Evolutionary conservation across 2,797 vertebrate species (phyloP), one percentile per base, ranked within the genome.

Genomic region (Chelidonichthys spinosus): DNA sequence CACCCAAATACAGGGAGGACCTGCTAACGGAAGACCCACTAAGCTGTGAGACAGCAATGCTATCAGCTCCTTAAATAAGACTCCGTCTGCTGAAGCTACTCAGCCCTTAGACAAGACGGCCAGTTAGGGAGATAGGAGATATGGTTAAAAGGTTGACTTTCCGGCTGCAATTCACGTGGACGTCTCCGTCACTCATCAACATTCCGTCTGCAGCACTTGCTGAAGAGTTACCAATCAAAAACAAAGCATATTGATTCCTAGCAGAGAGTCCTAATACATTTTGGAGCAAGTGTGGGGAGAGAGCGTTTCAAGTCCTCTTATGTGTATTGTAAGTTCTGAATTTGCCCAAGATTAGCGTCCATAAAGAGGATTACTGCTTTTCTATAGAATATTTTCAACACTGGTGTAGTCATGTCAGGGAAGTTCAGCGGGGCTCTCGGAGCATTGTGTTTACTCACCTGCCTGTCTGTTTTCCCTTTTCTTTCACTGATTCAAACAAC

Each of bases 381-480:
- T 82, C 74, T 81, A 72, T 83, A 79, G 82, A 85, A 89, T 88
- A 88, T 92, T 93, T 92, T 91, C 86, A 90, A 86, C 88, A 80
- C 83, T 44, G 74, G 60, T 17, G 10, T 47, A 82, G 83, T 89
- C 76, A 89, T 93, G 89, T 92, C 82, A 90, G 91, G 93, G 93
- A 94, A 94, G 93, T 88, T 92, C 85, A 78, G 73, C 55, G 36
- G 62, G 80, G 85, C 87, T 94, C 92, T 89, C 55, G 76, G 71
- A 78, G 74, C 61, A 73, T 76, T 87, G 81, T 94, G 91, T 94
- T 95, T 93, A 93, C 90, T 89, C 88, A 91, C 90, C 92, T 93
- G 90, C 91, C 91, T 90, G 79, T 86, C 82, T 80, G 78, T 83
- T 90, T 89, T 85, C 78, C 65, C 67, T 79, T 82, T 76, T 78